Evolutionary conservation across 2,888 invertebrate genomes (phyloP).

Genomic region (Eupithecia tripunctaria): DNA sequence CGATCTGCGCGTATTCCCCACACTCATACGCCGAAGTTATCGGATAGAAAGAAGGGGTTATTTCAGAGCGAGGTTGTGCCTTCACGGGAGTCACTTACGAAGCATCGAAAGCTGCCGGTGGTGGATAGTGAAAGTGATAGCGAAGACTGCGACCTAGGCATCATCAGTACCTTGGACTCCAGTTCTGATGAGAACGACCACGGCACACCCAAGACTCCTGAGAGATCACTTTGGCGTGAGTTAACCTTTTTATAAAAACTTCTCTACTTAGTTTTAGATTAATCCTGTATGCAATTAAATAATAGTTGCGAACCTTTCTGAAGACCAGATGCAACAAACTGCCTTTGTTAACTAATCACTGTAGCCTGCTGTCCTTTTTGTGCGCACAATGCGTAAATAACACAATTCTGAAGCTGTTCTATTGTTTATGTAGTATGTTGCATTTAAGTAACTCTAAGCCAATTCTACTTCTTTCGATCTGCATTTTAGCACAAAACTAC

Average conservation of each 20-base stretch:
- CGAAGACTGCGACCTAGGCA: slow-evolving; percentile 84
- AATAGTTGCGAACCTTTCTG: too few relatives aligned
- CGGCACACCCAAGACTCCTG: slow-evolving; percentile 69
- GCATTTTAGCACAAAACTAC: neutral
- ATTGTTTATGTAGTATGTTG: neutral
- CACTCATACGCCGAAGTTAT: slow-evolving; percentile 84
- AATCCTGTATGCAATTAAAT: neutral
- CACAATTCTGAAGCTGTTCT: neutral
- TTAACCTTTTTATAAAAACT: neutral
- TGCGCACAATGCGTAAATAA: neutral
- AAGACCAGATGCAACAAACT: neutral
- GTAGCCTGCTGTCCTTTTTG: neutral
- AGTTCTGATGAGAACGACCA: slow-evolving; percentile 77
- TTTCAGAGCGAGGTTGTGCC: slow-evolving; percentile 75
- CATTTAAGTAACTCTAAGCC: neutral
- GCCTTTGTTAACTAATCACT: neutral
- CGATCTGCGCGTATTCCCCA: slow-evolving; percentile 70
- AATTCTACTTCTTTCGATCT: neutral
- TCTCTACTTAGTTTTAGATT: neutral
- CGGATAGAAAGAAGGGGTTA: slow-evolving; percentile 86
- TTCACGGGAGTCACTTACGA: slow-evolving; percentile 69
- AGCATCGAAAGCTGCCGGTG: slow-evolving; percentile 73
- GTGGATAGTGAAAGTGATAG: slow-evolving; percentile 79
- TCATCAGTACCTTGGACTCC: slow-evolving; percentile 83
- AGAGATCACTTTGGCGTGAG: slow-evolving; percentile 69